Percentiles rank a stretch among this genome's conserved stretches.
These are phyloP conservation scores for Drosophila kepulauana DNA, from an alignment of 1,140 invertebrate species.

Conservation along the genomic window DNA sequence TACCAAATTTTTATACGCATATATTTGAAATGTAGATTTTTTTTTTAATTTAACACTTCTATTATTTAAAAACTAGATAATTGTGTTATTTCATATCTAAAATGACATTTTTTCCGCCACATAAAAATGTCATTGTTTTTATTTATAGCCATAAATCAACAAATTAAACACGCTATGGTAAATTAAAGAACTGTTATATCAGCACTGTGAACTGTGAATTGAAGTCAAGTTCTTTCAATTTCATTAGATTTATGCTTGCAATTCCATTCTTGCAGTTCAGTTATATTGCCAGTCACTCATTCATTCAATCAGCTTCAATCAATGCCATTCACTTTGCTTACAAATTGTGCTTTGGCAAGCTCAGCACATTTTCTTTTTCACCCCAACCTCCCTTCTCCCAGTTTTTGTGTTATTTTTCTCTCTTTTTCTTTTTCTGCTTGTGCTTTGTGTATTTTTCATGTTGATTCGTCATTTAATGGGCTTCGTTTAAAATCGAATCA, in stretches of 20 bases:
- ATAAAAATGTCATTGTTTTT: not conserved
- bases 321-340: constrained; percentile 33
- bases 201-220: not conserved
- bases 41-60: too few relatives aligned
- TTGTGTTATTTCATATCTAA: too few relatives aligned
- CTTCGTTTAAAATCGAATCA: constrained; percentile 54
- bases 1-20: too few relatives aligned
- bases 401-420: not conserved
- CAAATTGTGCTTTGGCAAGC: constrained; percentile 35
- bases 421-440: not conserved
- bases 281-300: constrained; percentile 42
- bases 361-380: constrained; percentile 6
- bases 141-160: not conserved
- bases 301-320: constrained; percentile 53
- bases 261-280: not conserved
- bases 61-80: too few relatives aligned
- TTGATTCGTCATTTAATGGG: constrained; percentile 61
- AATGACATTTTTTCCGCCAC: too few relatives aligned
- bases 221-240: not conserved
- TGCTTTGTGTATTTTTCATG: constrained; percentile 45
- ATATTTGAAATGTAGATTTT: too few relatives aligned
- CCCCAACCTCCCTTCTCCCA: not conserved
- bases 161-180: not conserved
- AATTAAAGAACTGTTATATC: not conserved
- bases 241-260: constrained; percentile 6